A percentile compares a stretch with the other conserved stretches of the same genome.
These are phyloP conservation scores for Panagrolaimus sp. DNA, from an alignment of 1,140 invertebrate species.

Conservation along the genomic window DNA sequence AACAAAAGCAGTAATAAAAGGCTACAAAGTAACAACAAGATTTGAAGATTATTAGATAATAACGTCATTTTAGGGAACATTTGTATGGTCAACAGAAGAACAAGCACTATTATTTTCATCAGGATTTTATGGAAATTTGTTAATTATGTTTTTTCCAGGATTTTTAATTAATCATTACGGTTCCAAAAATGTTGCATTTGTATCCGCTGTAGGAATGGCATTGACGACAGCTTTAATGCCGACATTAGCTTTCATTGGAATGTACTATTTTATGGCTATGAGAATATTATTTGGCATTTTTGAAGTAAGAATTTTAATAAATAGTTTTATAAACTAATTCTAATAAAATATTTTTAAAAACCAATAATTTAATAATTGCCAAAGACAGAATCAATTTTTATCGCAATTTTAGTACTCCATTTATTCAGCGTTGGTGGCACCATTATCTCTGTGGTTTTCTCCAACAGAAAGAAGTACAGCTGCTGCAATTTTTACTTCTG, in stretches of 20 bases:
- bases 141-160: slow-evolving; percentile 32
- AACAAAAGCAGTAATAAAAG: no score
- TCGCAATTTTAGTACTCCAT: neutral
- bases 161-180: slow-evolving; percentile 35
- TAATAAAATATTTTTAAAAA: no score
- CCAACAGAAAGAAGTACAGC: slow-evolving; percentile 27
- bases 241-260: slow-evolving; percentile 16
- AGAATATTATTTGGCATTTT: slow-evolving; percentile 33
- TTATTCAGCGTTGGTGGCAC: slow-evolving; percentile 19
- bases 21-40: no score
- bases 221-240: slow-evolving; percentile 28
- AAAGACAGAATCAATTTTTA: neutral
- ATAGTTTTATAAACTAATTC: no score
- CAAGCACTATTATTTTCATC: slow-evolving; percentile 30
- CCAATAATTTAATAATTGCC: neutral
- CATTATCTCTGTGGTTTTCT: slow-evolving; percentile 22
- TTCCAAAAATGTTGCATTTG: slow-evolving; percentile 25
- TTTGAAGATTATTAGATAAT: no score
- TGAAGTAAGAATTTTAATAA: slow-evolving; percentile 29
- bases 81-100: slow-evolving; percentile 25
- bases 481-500: slow-evolving; percentile 31
- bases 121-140: slow-evolving; percentile 30
- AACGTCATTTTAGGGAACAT: no score
- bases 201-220: slow-evolving; percentile 17
- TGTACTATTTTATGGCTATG: slow-evolving; percentile 24